A percentile compares a stretch with the other conserved stretches of the same genome.
phyloP scores from a whole-genome alignment of 2,797 vertebrate genomes.

The Hozukius guyotensis region DNA sequence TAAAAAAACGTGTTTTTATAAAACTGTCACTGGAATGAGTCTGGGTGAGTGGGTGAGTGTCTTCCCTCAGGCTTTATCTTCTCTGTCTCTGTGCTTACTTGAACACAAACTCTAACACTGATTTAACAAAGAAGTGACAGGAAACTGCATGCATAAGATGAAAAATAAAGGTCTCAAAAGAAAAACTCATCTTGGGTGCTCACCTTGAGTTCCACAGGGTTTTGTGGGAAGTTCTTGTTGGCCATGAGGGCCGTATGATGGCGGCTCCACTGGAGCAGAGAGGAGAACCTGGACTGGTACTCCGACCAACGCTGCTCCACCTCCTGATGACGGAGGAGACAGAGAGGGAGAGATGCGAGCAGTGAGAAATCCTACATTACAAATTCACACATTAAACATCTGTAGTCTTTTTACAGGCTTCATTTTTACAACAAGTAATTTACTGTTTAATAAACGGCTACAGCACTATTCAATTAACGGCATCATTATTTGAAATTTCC shows the following conservation, averaged over 20 bases:
- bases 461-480: neutral
- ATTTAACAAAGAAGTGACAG: neutral
- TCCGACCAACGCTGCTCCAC: slow-evolving; percentile 95
- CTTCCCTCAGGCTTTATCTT: neutral
- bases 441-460: neutral
- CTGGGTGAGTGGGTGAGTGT: too few relatives aligned
- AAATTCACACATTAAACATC: neutral
- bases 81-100: neutral
- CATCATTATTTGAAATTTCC: slow-evolving; percentile 11
- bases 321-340: slow-evolving; percentile 81
- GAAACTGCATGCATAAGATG: neutral
- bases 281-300: slow-evolving; percentile 92
- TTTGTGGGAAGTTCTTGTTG: slow-evolving; percentile 96
- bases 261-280: slow-evolving; percentile 95
- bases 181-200: neutral
- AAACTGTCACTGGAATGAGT: too few relatives aligned
- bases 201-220: slow-evolving; percentile 98
- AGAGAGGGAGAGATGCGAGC: neutral
- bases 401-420: neutral
- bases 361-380: neutral
- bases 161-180: neutral
- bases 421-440: neutral
- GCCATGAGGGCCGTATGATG: slow-evolving; percentile 94
- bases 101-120: neutral
- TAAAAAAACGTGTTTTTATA: too few relatives aligned